Evolutionary conservation across 1,140 invertebrate species (phyloP).

Genomic region (Drosophila suzukii): DNA sequence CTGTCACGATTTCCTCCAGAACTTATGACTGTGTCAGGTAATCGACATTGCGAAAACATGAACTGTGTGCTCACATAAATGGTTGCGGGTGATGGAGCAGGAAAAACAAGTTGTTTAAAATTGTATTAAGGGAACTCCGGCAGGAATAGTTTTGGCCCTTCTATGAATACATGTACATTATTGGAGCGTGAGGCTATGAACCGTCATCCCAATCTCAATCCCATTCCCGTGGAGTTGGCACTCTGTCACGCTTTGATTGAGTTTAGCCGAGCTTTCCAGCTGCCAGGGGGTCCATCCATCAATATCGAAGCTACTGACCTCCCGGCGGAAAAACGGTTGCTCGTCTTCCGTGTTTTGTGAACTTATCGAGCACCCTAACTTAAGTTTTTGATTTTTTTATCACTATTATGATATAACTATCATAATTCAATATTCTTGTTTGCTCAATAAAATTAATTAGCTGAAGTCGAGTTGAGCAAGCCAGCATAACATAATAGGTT

Average conservation of each 20-base stretch:
- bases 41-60: constrained; percentile 49
- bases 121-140: constrained; percentile 47
- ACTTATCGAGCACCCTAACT: not conserved
- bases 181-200: constrained; percentile 35
- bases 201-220: constrained; percentile 5
- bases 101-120: constrained; percentile 45
- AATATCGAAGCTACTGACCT: constrained; percentile 39
- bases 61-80: constrained; percentile 2
- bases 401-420: not conserved
- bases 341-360: not conserved
- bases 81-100: not conserved
- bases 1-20: constrained; percentile 26
- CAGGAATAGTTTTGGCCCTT: not conserved
- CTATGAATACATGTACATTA: constrained; percentile 15
- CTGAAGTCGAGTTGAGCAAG: not conserved
- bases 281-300: constrained; percentile 38
- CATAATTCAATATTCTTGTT: not conserved
- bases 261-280: constrained; percentile 14
- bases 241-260: constrained; percentile 67
- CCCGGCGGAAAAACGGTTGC: not conserved
- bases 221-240: constrained; percentile 9
- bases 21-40: constrained; percentile 42
- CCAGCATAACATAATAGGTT: not conserved
- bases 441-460: not conserved
- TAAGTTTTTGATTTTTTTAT: not conserved